Percentiles rank a stretch among this genome's conserved stretches.
phyloP scores from a whole-genome alignment of 2,888 invertebrate genomes.

The Pristionchus exspectatus region DNA sequence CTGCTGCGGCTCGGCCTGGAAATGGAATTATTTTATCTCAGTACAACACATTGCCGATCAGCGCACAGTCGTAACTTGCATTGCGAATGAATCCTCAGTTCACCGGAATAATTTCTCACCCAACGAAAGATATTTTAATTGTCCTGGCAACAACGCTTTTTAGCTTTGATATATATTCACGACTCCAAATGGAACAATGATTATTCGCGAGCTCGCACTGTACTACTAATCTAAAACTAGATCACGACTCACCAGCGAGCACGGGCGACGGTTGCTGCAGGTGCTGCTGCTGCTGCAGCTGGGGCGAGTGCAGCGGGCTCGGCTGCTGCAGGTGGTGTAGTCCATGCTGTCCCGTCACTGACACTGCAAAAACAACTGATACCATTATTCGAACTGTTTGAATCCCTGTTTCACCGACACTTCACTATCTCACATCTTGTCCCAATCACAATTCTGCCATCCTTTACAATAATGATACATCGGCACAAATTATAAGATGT shows the following conservation, averaged over 20 bases:
- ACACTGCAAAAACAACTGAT: not conserved
- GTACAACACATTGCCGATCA: not conserved
- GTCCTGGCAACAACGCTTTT: not conserved
- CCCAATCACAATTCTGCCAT: too few species aligned
- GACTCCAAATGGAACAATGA: not conserved
- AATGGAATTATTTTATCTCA: not conserved
- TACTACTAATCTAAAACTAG: not conserved
- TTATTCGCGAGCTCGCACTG: too few species aligned
- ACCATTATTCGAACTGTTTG: not conserved
- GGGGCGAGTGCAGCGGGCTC: conserved; percentile 14
- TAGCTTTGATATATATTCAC: not conserved
- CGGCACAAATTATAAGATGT: too few species aligned
- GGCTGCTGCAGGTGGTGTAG: not conserved
- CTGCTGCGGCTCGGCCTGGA: not conserved
- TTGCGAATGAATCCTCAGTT: not conserved
- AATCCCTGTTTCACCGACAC: not conserved
- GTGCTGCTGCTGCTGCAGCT: not conserved
- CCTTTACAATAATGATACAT: too few species aligned
- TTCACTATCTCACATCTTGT: not conserved
- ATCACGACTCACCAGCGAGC: not conserved
- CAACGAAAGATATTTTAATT: not conserved
- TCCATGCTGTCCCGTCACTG: not conserved
- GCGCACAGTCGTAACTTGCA: not conserved
- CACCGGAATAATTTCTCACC: too few species aligned
- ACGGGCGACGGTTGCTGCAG: conserved; percentile 29